Conservation (phyloP, 2,888 invertebrate species). For the Molorchus minor region DNA sequence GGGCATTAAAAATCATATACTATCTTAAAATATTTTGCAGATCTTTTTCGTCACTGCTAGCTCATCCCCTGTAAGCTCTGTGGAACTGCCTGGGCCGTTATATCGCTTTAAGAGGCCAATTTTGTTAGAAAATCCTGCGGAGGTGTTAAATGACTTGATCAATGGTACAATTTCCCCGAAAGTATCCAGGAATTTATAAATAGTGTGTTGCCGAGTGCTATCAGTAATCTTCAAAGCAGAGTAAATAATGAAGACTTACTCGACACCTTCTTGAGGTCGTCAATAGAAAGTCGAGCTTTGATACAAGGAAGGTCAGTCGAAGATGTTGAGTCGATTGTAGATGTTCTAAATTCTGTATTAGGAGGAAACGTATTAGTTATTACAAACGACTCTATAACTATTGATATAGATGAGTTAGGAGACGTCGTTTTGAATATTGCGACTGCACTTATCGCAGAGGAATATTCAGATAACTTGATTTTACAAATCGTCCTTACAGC, state of each 20-base stretch:
- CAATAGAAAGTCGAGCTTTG: not conserved
- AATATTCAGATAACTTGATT: not conserved
- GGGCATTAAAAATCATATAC: not conserved
- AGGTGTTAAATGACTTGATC: not conserved
- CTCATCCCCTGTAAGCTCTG: not conserved
- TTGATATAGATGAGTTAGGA: constrained; percentile 6
- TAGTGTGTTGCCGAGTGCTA: not conserved
- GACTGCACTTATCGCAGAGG: not conserved
- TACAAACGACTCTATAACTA: not conserved
- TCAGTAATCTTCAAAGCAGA: not conserved
- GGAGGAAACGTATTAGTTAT: constrained; percentile 4
- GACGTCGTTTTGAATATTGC: not conserved
- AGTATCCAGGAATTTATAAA: constrained; percentile 3
- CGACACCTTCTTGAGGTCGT: not conserved
- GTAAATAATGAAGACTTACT: constrained; percentile 7
- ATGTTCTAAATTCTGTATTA: constrained; percentile 1
- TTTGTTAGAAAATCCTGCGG: not conserved
- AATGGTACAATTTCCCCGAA: not conserved
- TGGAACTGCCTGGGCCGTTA: constrained; percentile 1
- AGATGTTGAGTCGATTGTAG: not conserved
- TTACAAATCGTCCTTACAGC: not conserved
- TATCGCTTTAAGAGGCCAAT: not conserved
- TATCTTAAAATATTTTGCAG: not conserved
- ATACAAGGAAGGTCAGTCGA: not conserved
- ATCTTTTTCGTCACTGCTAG: not conserved